Percentiles rank a stretch among this genome's conserved stretches.
Conservation (phyloP, 2,888 invertebrate species). For the Leucoma salicis region DNA sequence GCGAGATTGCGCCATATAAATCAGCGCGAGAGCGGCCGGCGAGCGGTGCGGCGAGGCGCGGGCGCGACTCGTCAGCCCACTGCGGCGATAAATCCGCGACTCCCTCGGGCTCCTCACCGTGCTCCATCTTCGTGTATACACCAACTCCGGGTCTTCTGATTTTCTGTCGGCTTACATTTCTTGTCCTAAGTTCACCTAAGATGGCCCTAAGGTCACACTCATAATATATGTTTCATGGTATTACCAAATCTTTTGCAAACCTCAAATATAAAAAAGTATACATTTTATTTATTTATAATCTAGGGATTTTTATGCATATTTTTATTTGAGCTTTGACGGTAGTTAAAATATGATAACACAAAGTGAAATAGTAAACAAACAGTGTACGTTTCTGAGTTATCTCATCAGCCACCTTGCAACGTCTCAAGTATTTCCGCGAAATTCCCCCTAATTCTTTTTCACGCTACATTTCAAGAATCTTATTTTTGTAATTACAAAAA, state of each 20-base stretch:
- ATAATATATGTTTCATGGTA: neutral
- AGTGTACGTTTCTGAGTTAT: slow-evolving; percentile 55
- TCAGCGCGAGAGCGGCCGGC: slow-evolving; percentile 64
- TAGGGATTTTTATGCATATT: neutral
- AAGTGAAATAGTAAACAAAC: slow-evolving; percentile 43
- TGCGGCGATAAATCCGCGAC: slow-evolving; percentile 75
- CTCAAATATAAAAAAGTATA: neutral
- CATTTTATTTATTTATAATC: neutral
- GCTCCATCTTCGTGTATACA: slow-evolving; percentile 66
- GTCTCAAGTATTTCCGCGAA: slow-evolving; percentile 67
- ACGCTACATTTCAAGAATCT: slow-evolving; percentile 82
- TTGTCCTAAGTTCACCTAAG: slow-evolving; percentile 26
- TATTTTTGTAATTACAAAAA: slow-evolving; percentile 83
- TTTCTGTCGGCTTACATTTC: slow-evolving; percentile 26
- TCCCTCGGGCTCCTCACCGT: slow-evolving; percentile 75
- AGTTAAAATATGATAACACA: slow-evolving; percentile 29
- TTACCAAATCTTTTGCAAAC: neutral
- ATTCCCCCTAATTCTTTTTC: slow-evolving; percentile 78
- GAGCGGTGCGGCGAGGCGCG: slow-evolving; percentile 45
- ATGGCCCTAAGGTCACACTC: slow-evolving; percentile 10
- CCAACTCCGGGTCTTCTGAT: slow-evolving; percentile 27
- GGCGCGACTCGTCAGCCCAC: slow-evolving; percentile 58
- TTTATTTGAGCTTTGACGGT: slow-evolving; percentile 8
- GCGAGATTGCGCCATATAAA: slow-evolving; percentile 81
- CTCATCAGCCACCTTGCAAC: slow-evolving; percentile 62